phyloP scores from a whole-genome alignment of 1,140 invertebrate genomes.

The Drosophila tristis region DNA sequence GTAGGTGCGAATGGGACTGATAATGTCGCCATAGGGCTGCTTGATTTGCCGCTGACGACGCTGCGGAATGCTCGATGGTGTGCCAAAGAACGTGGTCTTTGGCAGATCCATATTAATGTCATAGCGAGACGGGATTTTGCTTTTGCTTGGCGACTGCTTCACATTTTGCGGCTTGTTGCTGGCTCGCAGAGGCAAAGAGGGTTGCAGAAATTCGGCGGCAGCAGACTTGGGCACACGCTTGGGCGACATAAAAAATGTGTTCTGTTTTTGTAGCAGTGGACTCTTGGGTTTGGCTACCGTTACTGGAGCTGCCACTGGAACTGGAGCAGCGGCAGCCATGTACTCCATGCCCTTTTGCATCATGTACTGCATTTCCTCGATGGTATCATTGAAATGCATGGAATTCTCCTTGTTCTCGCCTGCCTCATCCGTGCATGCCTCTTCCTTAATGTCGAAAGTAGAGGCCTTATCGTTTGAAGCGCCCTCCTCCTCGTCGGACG shows the following conservation, averaged over 20 bases:
- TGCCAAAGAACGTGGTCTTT: conserved; percentile 55
- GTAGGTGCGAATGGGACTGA: conserved; percentile 83
- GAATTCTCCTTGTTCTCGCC: conserved; percentile 63
- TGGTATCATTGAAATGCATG: conserved; percentile 83
- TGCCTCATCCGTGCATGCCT: conserved; percentile 19
- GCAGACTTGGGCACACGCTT: conserved; percentile 39
- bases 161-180: conserved; percentile 20
- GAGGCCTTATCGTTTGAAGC: not conserved
- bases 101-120: conserved; percentile 45
- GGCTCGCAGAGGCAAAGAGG: conserved; percentile 17
- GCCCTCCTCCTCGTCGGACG: conserved; percentile 53
- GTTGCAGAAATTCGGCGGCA: conserved; percentile 12
- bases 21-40: conserved; percentile 73
- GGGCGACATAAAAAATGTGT: conserved; percentile 60
- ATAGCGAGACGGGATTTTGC: conserved; percentile 12
- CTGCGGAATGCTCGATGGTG: conserved; percentile 43
- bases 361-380: conserved; percentile 84
- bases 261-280: conserved; percentile 41
- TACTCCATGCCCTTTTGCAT: conserved; percentile 80
- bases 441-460: not conserved
- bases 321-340: conserved; percentile 32
- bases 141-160: conserved; percentile 7
- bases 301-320: not conserved
- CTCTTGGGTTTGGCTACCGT: conserved; percentile 8
- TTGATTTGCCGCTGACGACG: conserved; percentile 43